Evolutionary conservation across 2,113 vertebrate species (phyloP).

Genomic region (Chelonoidis abingdonii): DNA sequence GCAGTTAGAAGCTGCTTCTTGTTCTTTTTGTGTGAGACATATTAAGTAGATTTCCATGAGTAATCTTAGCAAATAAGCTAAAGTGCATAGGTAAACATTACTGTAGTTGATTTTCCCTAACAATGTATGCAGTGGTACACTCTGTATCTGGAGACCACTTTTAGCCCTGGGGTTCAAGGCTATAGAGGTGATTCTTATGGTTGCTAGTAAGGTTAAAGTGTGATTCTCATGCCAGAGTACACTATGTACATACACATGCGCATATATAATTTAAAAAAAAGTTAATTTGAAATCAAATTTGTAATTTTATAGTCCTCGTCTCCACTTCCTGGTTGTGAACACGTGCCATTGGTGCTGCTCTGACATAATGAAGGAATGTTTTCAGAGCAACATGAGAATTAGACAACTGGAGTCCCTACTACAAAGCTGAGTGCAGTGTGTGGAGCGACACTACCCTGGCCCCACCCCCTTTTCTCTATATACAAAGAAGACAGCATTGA

Average conservation of each 20-base stretch:
- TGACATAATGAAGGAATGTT: background rate
- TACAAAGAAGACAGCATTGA: background rate
- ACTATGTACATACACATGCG: too few species aligned
- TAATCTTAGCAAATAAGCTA: background rate
- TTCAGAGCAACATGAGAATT: background rate
- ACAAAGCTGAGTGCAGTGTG: background rate
- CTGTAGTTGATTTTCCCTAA: background rate
- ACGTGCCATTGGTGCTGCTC: background rate
- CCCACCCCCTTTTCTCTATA: background rate
- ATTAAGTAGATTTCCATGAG: background rate
- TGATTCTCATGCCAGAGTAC: background rate
- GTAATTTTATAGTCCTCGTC: background rate
- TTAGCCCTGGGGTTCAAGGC: background rate
- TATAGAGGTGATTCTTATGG: background rate
- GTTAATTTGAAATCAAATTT: background rate
- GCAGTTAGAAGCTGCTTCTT: background rate
- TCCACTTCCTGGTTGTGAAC: background rate
- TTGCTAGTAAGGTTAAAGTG: background rate
- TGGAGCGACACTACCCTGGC: background rate
- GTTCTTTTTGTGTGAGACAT: fast-evolving
- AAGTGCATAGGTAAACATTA: background rate
- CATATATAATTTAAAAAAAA: background rate
- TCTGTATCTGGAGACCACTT: background rate
- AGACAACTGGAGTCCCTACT: background rate
- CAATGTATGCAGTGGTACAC: fast-evolving